phyloP scores from a whole-genome alignment of 2,113 vertebrate genomes.

The Myanophis thanlyinensis region DNA sequence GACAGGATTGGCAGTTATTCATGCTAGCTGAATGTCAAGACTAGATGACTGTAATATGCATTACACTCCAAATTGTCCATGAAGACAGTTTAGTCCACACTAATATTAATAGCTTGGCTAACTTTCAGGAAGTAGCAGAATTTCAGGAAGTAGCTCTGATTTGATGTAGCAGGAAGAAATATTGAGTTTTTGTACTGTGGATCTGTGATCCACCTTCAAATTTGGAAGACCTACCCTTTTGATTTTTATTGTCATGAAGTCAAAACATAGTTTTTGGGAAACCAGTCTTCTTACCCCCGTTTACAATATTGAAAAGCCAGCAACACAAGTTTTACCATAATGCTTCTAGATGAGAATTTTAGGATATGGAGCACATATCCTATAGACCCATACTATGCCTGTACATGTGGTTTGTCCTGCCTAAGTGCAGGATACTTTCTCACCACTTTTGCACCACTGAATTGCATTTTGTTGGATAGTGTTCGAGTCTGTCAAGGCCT shows the following conservation, averaged over 20 bases:
- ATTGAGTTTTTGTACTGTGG: neutral
- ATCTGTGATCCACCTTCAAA: neutral
- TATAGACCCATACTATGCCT: neutral
- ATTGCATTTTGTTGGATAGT: no score
- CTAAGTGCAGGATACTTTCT: neutral
- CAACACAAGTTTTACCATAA: neutral
- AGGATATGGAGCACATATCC: neutral
- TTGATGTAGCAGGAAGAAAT: neutral
- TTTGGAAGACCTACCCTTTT: neutral
- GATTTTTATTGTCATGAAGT: neutral
- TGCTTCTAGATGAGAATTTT: neutral
- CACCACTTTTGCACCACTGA: no score
- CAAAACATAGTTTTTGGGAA: neutral
- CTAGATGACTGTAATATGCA: neutral
- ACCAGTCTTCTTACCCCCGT: neutral
- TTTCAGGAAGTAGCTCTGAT: neutral
- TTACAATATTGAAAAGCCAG: neutral
- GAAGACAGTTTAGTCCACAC: neutral
- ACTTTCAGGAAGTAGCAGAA: neutral
- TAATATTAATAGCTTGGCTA: neutral
- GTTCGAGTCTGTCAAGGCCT: no score
- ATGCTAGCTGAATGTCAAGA: neutral
- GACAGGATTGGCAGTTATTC: neutral
- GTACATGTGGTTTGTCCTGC: neutral
- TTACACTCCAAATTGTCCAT: neutral